Evolutionary conservation across 2,888 invertebrate genomes (phyloP).

Genomic region (Frankliniella intonsa): DNA sequence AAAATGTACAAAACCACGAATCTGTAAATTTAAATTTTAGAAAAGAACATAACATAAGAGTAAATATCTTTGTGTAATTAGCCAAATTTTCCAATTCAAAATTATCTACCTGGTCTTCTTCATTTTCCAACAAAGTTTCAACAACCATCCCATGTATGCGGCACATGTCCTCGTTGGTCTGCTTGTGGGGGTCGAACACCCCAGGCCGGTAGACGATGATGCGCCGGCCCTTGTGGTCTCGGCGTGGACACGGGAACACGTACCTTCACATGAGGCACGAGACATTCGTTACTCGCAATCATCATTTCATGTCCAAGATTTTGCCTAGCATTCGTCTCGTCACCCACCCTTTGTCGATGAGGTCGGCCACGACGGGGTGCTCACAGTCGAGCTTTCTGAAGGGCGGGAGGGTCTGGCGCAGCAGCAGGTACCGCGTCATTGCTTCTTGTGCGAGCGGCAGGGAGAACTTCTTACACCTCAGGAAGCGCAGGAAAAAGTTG

Average conservation of each 20-base stretch:
- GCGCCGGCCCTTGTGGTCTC: constrained; percentile 67
- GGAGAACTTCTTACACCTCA: constrained; percentile 76
- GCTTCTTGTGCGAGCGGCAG: constrained; percentile 73
- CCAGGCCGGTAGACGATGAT: constrained; percentile 60
- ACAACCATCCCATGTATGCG: constrained; percentile 80
- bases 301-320: not conserved
- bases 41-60: no score
- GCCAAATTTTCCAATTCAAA: no score
- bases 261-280: constrained; percentile 53
- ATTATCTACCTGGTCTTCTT: constrained; percentile 72
- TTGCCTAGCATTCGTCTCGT: not conserved
- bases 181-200: constrained; percentile 69
- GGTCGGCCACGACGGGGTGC: constrained; percentile 64
- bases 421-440: constrained; percentile 70
- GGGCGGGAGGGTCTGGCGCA: constrained; percentile 67
- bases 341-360: constrained; percentile 63
- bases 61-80: no score
- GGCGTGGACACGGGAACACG: constrained; percentile 72
- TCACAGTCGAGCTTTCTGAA: constrained; percentile 67
- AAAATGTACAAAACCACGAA: constrained; percentile 45
- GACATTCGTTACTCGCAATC: constrained; percentile 28
- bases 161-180: constrained; percentile 78
- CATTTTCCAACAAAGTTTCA: constrained; percentile 79
- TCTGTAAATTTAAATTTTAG: not conserved
- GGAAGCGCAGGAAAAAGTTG: constrained; percentile 66